phyloP scores from a whole-genome alignment of 2,797 vertebrate species.

The Kryptolebias ocellatus region DNA sequence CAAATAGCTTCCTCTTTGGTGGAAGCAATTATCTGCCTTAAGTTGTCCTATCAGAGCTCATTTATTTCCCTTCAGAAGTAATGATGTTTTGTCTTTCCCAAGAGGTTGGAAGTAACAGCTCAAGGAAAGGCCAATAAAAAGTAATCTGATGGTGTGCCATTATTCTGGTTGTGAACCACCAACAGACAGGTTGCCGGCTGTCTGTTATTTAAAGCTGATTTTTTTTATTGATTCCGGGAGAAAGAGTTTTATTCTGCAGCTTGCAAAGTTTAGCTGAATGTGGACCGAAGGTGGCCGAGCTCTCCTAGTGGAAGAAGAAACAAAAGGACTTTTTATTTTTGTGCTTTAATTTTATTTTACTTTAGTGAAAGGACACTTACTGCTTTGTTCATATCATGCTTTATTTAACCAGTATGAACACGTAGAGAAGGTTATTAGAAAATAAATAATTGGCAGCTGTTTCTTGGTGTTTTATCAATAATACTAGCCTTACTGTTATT shows the following conservation, averaged over 20 bases:
- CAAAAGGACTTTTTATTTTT: not conserved
- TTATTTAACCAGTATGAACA: no score
- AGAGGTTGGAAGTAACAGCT: constrained; percentile 8
- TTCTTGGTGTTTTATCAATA: not conserved
- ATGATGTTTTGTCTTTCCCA: constrained; percentile 13
- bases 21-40: constrained; percentile 8
- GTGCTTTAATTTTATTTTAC: not conserved
- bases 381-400: not conserved
- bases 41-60: constrained; percentile 6
- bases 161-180: constrained; percentile 17
- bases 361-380: not conserved
- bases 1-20: not conserved
- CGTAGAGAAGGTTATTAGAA: not conserved
- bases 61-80: constrained; percentile 28
- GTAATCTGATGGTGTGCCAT: constrained; percentile 14
- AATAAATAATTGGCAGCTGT: not conserved
- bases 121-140: constrained; percentile 32
- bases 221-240: constrained; percentile 11
- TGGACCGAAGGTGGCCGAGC: not conserved
- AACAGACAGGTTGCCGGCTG: constrained; percentile 14
- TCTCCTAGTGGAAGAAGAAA: not conserved
- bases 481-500: not conserved
- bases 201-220: constrained; percentile 4
- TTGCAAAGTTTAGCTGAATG: constrained; percentile 5
- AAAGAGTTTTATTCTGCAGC: constrained; percentile 9